Percentiles rank a stretch among this genome's conserved stretches.
phyloP scores from a whole-genome alignment of 2,797 vertebrate genomes.

The Platyrinchus mystaceus region DNA sequence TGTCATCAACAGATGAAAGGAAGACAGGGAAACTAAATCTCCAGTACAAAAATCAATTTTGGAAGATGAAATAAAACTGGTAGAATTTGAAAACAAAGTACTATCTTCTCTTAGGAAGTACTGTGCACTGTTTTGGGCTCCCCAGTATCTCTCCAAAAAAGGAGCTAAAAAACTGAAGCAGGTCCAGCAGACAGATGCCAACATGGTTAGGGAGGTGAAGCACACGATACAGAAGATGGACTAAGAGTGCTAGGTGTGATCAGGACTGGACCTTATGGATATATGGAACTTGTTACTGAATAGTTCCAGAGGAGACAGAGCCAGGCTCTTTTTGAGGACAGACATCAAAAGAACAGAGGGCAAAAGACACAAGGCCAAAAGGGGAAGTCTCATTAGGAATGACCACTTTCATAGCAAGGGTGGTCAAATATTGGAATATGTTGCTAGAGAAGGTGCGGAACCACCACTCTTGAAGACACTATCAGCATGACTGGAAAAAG shows the following conservation, averaged over 20 bases:
- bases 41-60: neutral
- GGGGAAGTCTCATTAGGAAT: neutral
- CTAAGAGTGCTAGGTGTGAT: neutral
- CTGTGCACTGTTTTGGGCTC: neutral
- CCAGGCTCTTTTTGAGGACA: neutral
- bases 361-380: neutral
- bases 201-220: neutral
- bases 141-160: neutral
- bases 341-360: neutral
- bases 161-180: neutral
- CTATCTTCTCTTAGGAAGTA: neutral
- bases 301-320: neutral
- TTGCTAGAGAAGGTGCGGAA: neutral
- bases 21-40: neutral
- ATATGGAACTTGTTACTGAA: neutral
- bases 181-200: neutral
- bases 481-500: neutral
- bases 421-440: neutral
- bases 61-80: neutral
- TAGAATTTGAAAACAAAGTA: neutral
- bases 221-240: accelerated
- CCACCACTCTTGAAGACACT: neutral
- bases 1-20: neutral
- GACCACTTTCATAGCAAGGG: neutral
- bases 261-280: neutral